Evolutionary conservation across 2,888 invertebrate genomes (phyloP).

Genomic region (Pterostichus niger): DNA sequence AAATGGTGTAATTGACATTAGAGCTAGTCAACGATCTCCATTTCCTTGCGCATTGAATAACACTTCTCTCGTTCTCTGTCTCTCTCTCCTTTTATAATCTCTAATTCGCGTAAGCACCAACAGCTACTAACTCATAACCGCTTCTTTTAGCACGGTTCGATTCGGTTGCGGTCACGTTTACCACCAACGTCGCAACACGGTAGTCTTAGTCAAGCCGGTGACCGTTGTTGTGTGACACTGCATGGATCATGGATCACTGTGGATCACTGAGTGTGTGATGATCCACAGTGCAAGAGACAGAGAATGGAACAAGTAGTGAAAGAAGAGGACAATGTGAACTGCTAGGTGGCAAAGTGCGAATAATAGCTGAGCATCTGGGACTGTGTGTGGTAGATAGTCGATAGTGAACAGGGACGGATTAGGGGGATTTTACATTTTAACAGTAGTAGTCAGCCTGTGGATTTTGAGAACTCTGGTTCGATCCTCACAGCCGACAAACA

Average conservation of each 20-base stretch:
- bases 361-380: not conserved
- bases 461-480: no score
- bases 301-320: not conserved
- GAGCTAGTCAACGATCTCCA: no score
- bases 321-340: not conserved
- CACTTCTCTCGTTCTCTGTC: no score
- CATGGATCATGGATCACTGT: not conserved
- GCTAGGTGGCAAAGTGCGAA: not conserved
- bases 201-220: not conserved
- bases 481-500: no score
- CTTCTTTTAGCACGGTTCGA: not conserved
- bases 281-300: not conserved
- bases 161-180: conserved; percentile 2
- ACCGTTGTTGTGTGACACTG: not conserved
- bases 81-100: not conserved
- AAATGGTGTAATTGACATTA: no score
- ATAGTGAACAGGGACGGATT: not conserved
- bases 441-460: no score
- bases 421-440: not conserved
- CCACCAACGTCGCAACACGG: conserved; percentile 8
- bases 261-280: conserved; percentile 8
- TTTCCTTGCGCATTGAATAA: not conserved
- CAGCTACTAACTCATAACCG: no score
- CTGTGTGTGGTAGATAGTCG: not conserved
- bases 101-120: conserved; percentile 12